phyloP scores from a whole-genome alignment of 2,797 vertebrate genomes.

The Spondyliosoma cantharus region DNA sequence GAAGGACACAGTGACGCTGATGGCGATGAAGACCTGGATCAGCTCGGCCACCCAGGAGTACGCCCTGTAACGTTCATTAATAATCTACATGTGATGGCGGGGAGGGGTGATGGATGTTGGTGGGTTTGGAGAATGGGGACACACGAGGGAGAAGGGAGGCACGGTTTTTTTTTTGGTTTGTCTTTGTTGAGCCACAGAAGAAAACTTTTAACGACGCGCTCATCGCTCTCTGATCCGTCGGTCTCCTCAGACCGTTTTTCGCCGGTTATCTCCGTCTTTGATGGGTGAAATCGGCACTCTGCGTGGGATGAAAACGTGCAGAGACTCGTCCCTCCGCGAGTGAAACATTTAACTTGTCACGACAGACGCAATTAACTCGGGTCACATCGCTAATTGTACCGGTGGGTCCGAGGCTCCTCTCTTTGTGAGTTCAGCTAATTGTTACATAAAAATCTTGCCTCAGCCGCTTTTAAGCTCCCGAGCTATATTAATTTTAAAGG shows the following conservation, averaged over 20 bases:
- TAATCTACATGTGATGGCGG: conserved; percentile 70
- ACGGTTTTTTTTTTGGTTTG: background rate
- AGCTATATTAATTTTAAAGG: background rate
- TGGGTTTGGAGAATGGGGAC: conserved; percentile 47
- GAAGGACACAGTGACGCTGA: conserved; percentile 83
- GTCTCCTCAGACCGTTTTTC: background rate
- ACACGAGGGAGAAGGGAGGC: conserved; percentile 16
- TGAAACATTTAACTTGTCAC: background rate
- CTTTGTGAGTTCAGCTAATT: background rate
- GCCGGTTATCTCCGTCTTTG: background rate
- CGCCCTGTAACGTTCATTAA: conserved; percentile 73
- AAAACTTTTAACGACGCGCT: no score
- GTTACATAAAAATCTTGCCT: background rate
- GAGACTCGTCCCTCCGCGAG: no score
- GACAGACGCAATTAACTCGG: background rate
- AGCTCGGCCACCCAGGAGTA: conserved; percentile 81
- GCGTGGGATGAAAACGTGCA: background rate
- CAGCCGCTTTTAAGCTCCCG: background rate
- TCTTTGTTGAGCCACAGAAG: no score
- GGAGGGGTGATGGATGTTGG: conserved; percentile 20
- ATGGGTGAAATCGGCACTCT: conserved; percentile 5
- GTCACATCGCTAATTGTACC: background rate
- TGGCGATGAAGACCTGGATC: conserved; percentile 82
- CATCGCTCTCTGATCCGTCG: background rate
- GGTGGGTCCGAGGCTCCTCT: background rate